Evolutionary conservation across 2,888 invertebrate genomes (phyloP).

Genomic region (Archips crataeganus): DNA sequence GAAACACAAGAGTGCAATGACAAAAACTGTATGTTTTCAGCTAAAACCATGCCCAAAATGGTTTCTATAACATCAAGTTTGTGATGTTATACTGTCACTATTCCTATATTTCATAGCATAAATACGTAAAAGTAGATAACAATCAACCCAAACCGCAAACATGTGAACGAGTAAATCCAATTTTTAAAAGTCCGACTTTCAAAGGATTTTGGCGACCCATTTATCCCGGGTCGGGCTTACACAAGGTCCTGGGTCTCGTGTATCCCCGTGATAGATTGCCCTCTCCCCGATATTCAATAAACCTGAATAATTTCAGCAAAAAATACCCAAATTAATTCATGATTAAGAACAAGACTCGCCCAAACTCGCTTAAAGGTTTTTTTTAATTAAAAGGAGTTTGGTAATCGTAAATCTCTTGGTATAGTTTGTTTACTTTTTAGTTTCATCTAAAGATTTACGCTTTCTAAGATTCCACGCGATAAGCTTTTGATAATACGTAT

Average conservation of each 20-base stretch:
- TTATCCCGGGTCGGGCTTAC: conserved; percentile 64
- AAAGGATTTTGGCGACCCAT: conserved; percentile 68
- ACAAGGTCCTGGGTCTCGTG: conserved; percentile 59
- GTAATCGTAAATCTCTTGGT: conserved; percentile 51
- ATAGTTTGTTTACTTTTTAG: conserved; percentile 49
- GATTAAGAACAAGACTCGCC: conserved; percentile 61
- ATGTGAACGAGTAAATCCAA: conserved; percentile 67
- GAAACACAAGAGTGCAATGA: not conserved
- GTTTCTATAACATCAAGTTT: too few relatives aligned
- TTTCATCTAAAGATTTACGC: not conserved
- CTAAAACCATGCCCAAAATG: not conserved
- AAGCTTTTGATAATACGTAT: not conserved
- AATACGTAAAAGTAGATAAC: conserved; percentile 39
- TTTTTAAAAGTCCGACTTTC: conserved; percentile 67
- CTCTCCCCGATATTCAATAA: conserved; percentile 70
- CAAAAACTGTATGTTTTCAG: not conserved
- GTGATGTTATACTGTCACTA: not conserved
- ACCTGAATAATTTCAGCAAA: conserved; percentile 74
- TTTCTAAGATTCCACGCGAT: not conserved
- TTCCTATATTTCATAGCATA: conserved; percentile 13
- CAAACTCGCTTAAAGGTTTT: conserved; percentile 61
- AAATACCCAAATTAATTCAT: conserved; percentile 66
- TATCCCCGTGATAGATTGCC: conserved; percentile 73
- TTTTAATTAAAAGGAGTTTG: conserved; percentile 62
- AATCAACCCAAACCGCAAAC: conserved; percentile 60